A percentile compares a stretch with the other conserved stretches of the same genome.
These are phyloP conservation scores for Hyperoplus lanceolatus DNA, from an alignment of 2,797 vertebrate genomes.

Conservation along the genomic window DNA sequence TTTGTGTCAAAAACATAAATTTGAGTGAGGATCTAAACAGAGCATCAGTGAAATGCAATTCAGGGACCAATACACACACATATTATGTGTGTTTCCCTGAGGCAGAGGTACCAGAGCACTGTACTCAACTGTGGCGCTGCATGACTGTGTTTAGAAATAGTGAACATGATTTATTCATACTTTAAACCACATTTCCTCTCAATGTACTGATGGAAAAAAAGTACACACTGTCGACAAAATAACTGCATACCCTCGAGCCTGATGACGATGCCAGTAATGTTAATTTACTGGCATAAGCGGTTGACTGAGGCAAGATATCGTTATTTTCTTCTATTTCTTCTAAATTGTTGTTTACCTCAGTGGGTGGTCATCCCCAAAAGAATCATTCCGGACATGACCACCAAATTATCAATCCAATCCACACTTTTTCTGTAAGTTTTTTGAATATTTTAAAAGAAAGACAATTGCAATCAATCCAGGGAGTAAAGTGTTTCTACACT, in stretches of 20 bases:
- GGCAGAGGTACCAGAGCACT: constrained; percentile 32
- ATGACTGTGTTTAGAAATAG: constrained; percentile 52
- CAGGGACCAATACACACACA: constrained; percentile 17
- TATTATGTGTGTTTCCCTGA: constrained; percentile 52
- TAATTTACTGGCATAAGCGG: constrained; percentile 22
- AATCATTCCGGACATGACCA: constrained; percentile 8
- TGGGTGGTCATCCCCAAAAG: constrained; percentile 4
- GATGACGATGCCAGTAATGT: constrained; percentile 30
- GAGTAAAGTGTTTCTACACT: no score
- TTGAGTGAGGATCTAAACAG: constrained; percentile 24
- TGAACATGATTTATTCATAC: constrained; percentile 72
- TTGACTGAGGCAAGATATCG: background rate
- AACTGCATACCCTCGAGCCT: constrained; percentile 28
- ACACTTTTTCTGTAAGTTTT: background rate
- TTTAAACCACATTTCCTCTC: constrained; percentile 31
- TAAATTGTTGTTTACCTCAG: constrained; percentile 28
- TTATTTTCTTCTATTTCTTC: background rate
- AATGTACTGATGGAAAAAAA: constrained; percentile 38
- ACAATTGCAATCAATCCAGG: background rate
- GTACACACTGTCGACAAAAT: constrained; percentile 29
- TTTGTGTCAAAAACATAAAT: background rate
- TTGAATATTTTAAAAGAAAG: background rate
- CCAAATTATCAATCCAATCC: constrained; percentile 3
- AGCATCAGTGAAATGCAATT: constrained; percentile 39
- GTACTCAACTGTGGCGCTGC: constrained; percentile 47